Evolutionary conservation across 23 tunicate genomes (phyloP).

Genomic region (Phallusia fumigata): DNA sequence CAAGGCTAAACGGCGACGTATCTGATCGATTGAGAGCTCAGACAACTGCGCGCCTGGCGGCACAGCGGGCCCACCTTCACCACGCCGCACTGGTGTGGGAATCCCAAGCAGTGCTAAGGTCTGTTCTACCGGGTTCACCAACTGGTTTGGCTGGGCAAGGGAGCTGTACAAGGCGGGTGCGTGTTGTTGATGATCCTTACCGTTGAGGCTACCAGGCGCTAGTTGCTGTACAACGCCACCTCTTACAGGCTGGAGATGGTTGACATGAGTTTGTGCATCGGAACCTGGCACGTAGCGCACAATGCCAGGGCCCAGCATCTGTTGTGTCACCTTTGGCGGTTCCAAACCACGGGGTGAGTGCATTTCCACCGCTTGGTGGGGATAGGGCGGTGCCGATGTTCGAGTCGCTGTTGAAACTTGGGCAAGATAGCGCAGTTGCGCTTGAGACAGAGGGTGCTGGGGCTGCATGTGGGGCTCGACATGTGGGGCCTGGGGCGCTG

Average conservation of each 20-base stretch:
- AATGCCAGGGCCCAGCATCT: neutral
- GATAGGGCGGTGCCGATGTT: neutral
- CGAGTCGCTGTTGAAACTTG: slow-evolving; percentile 16
- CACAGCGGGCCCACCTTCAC: slow-evolving; percentile 9
- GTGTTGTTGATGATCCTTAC: neutral
- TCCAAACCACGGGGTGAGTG: neutral
- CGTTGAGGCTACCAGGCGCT: neutral
- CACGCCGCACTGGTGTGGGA: slow-evolving; percentile 19
- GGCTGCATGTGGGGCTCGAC: slow-evolving; percentile 7
- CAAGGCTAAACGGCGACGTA: slow-evolving; percentile 61
- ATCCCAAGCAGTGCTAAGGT: slow-evolving; percentile 43
- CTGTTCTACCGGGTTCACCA: slow-evolving; percentile 32
- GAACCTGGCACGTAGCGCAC: neutral
- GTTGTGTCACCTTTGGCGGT: neutral
- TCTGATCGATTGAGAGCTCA: slow-evolving; percentile 37
- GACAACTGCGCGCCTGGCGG: slow-evolving; percentile 12
- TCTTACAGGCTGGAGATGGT: too few species aligned
- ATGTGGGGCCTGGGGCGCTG: neutral
- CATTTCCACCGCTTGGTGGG: neutral
- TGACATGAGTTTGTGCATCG: neutral
- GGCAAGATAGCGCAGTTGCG: neutral
- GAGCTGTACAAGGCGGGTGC: neutral
- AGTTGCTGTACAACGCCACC: neutral
- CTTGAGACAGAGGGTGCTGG: neutral
- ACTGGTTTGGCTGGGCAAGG: neutral